phyloP scores from a whole-genome alignment of 2,113 vertebrate species.

The Turnix velox region DNA sequence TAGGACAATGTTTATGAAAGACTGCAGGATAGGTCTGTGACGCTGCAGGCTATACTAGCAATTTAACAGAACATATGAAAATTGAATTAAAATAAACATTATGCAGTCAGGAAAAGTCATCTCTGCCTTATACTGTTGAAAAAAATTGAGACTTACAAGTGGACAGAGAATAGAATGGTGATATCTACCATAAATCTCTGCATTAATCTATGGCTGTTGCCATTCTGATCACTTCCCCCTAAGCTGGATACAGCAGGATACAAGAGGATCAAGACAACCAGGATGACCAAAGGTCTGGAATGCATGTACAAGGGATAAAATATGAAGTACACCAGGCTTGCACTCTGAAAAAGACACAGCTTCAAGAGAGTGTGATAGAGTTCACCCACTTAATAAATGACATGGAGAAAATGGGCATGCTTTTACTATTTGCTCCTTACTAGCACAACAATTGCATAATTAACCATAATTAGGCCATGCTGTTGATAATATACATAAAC shows the following conservation, averaged over 20 bases:
- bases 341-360: neutral
- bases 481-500: neutral
- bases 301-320: neutral
- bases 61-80: neutral
- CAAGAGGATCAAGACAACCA: neutral
- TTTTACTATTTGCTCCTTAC: neutral
- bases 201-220: neutral
- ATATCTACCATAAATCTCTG: neutral
- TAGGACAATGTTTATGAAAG: neutral
- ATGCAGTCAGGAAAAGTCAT: neutral
- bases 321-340: neutral
- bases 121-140: too few relatives aligned
- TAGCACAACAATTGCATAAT: neutral
- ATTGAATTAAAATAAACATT: neutral
- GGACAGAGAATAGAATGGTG: neutral
- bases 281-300: neutral
- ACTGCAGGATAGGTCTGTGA: neutral
- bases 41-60: neutral
- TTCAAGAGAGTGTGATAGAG: neutral
- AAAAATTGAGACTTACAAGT: too few relatives aligned
- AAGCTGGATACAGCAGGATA: neutral
- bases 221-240: neutral
- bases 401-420: neutral
- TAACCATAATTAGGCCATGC: neutral
- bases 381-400: neutral